phyloP scores from a whole-genome alignment of 2,113 vertebrate species.

The Chaetura pelagica region DNA sequence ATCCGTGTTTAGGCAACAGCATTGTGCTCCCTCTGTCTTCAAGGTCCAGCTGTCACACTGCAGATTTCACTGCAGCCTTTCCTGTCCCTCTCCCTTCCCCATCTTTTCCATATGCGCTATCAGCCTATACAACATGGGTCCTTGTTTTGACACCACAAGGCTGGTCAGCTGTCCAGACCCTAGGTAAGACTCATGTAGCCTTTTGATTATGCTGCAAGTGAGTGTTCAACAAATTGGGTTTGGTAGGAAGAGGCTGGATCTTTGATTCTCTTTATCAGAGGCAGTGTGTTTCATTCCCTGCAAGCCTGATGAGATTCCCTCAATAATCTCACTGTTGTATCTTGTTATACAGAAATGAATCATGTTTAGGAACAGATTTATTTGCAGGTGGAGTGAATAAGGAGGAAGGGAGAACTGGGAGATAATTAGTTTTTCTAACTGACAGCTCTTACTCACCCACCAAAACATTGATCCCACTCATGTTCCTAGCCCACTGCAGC shows the following conservation, averaged over 20 bases:
- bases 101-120: neutral
- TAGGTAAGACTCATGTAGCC: neutral
- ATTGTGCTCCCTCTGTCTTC: neutral
- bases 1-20: neutral
- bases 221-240: neutral
- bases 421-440: neutral
- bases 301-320: constrained; percentile 5
- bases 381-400: neutral
- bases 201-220: neutral
- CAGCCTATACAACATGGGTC: accelerated
- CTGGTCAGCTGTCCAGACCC: neutral
- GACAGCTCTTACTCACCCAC: neutral
- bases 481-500: neutral
- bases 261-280: constrained; percentile 45
- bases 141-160: neutral
- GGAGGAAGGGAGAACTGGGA: neutral
- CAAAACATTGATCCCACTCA: neutral
- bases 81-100: neutral
- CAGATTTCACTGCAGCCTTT: neutral
- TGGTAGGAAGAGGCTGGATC: neutral
- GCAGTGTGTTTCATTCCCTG: neutral
- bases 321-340: constrained; percentile 53
- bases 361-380: constrained; percentile 36
- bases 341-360: constrained; percentile 63
- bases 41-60: neutral